Evolutionary conservation across 1,140 invertebrate species (phyloP), one percentile per base, ranked within the genome.

Genomic region (Metopolophium dirhodum): DNA sequence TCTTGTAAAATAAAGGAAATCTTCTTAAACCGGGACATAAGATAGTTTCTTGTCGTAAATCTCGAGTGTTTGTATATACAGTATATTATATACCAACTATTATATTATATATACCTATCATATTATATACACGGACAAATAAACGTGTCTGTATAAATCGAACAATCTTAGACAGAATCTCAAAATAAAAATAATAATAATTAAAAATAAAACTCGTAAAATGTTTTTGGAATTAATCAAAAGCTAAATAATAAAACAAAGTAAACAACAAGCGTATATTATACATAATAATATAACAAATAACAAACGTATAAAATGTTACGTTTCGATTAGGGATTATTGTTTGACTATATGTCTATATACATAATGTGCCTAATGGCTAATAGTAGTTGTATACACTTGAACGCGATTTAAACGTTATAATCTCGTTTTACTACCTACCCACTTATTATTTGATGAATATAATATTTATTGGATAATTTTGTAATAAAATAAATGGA

Each of bases 1-100:
- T 68, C 57, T 35, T 47, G 37, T 91, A 68, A 91, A 91, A 68
- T 9, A 26, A 11, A 77, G n/a, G 41, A 91, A 35, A 91, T 49
- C 57, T n/a, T 47, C 57, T 37, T 9, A 30, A 90, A 45, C 51
- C 35, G 18, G 23, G 90, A 61, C 57, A 88, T 41, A 83, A 8
- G 26, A 30, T 22, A 90, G 37, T 47, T 41, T 26, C 6, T n/a
- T 45, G 41, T 91, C 41, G 61, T 91, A 77, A 68, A 91, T 47
- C 37, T 41, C n/a, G n/a, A 22, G 22, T 83, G 7, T 41, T 41
- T 18, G 45, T 47, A 2, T n/a, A 14, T 49, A 41, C 4, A 23
- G 88, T 57, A 89, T 26, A 51, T 35, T 41, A 41, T 41, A 37
- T 37, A 51, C 47, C 7, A 85, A 41, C 37, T 20, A 37, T 41